These are phyloP conservation scores for Ceratotherium simum DNA, from an alignment of 2,113 vertebrate genomes.

Conservation along the genomic window DNA sequence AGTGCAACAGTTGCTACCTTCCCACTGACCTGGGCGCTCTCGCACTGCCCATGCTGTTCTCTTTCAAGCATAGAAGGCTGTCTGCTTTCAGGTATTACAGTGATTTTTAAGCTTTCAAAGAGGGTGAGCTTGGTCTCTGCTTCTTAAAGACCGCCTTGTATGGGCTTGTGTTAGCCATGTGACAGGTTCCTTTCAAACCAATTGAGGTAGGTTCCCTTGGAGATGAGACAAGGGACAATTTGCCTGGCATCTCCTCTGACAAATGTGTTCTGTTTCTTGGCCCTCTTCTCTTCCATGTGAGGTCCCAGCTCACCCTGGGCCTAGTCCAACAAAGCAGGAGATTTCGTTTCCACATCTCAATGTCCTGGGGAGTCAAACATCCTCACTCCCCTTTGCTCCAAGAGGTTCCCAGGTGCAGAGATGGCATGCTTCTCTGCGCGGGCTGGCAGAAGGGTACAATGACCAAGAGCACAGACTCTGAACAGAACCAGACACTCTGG, in stretches of 20 bases:
- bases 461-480: neutral
- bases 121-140: neutral
- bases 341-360: neutral
- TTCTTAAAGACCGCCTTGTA: neutral
- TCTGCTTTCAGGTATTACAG: neutral
- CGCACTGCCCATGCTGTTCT: neutral
- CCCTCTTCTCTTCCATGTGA: neutral
- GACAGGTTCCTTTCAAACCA: neutral
- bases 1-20: neutral
- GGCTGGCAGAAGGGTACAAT: neutral
- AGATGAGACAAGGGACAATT: neutral
- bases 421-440: neutral
- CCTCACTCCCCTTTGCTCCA: neutral
- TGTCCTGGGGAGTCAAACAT: neutral
- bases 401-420: neutral
- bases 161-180: neutral
- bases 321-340: neutral
- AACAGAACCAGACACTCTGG: neutral
- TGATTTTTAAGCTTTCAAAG: neutral
- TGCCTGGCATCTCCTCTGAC: neutral
- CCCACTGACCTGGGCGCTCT: no score
- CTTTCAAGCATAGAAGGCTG: neutral
- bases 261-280: neutral
- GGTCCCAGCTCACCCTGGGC: neutral
- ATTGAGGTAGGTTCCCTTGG: neutral